Base-by-base conservation (phyloP, 2,113 vertebrate species). In the Erythrocercus mccallii region DNA sequence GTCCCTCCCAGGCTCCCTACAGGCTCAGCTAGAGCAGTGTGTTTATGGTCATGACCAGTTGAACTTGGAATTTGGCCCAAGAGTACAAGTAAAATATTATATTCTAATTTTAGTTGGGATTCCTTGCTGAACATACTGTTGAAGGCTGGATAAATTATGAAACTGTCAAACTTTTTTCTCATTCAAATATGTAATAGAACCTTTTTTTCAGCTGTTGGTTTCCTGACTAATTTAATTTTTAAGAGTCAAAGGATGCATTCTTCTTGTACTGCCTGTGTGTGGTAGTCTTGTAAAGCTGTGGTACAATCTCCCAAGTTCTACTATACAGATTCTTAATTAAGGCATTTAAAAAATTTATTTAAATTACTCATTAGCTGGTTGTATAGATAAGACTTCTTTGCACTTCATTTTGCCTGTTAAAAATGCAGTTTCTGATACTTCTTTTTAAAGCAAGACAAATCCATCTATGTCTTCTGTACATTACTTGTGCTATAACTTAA, bases 231-330 rank as follows among this genome's bases (percentile, higher is more conserved):
- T 69, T 71, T 81, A 0, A 47, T 74, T 91, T 88, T 71, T 89
- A 37, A 11, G 60, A 87, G 58, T 70, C 7, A 86, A 28, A 83
- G 48, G 47, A 78, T 94, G 92, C 56, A 64, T 80, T 73, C 92
- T 96, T 86, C 61, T 57, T 80, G 16, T 86, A 12, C 47, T 95
- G 73, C 94, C 82, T 96, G 58, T 88, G 61, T 91, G 93, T 95
- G 92, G 88, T 96, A 95, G 90, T 96, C 88, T 92, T 95, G 92
- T 91, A 71, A 92, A 95, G 90, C 88, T 78, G 44, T 93, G 40
- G 15, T 82, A 22, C 28, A 0, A 76, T 90, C 33, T 80, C 10
- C 25, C 5, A 61, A 76, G 33, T 86, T 83, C 68, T 77, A 8
- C 42, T 62, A 1, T 30, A 27, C 22, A 69, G 37, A 56, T 74